A percentile compares a stretch with the other conserved stretches of the same genome.
Conservation (phyloP, 2,113 vertebrate genomes). For the Casuarius casuarius region DNA sequence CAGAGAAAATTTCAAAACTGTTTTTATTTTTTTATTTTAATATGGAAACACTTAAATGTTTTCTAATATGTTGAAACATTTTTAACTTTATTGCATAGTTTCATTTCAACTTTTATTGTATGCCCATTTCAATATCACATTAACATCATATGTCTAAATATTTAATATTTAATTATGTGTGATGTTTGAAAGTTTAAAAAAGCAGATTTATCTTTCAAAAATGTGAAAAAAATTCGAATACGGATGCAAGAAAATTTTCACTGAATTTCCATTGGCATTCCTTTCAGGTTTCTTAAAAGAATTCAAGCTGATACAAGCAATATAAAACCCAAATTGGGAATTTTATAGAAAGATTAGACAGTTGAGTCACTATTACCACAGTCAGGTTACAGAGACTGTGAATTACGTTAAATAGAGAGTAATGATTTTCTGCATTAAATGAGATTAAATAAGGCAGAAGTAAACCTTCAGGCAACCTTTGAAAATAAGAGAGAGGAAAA, state of each 20-base stretch:
- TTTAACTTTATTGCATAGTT: background rate
- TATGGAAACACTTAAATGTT: background rate
- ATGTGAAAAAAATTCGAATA: background rate
- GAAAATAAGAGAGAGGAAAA: background rate
- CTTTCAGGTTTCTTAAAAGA: background rate
- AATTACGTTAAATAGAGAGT: background rate
- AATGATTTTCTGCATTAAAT: background rate
- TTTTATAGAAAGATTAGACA: background rate
- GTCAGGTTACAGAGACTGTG: background rate
- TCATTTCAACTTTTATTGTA: background rate
- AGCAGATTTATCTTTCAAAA: background rate
- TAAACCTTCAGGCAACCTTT: background rate
- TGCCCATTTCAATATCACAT: background rate
- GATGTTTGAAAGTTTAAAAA: background rate
- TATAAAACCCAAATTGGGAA: background rate
- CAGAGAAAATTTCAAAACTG: background rate
- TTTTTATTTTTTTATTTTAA: background rate
- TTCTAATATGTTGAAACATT: background rate
- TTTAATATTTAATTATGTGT: background rate
- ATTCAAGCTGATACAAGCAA: background rate
- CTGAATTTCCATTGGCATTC: background rate
- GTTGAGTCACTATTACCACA: background rate
- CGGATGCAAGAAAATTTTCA: too few species aligned
- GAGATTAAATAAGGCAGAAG: background rate
- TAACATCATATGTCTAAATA: background rate